Conservation (phyloP, 1,140 invertebrate species). For the Saccostrea glomerata region DNA sequence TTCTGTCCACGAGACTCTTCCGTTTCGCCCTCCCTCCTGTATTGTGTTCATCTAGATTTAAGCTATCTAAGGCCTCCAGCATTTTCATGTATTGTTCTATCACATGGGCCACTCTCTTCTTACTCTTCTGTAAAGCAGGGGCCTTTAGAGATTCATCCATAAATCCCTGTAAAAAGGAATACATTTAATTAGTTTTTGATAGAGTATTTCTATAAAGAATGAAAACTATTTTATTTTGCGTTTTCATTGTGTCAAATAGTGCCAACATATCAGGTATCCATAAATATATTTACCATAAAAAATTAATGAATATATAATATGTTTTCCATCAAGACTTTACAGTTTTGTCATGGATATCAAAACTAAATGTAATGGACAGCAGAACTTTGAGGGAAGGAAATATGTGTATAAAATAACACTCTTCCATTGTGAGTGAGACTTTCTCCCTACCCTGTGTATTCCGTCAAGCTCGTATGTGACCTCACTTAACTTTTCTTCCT, state of each 20-base stretch:
- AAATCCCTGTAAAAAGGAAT: constrained; percentile 52
- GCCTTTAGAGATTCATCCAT: constrained; percentile 52
- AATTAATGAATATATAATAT: too few relatives aligned
- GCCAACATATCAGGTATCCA: too few relatives aligned
- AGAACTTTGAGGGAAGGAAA: too few relatives aligned
- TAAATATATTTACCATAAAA: too few relatives aligned
- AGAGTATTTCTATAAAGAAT: too few relatives aligned
- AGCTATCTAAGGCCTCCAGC: constrained; percentile 57
- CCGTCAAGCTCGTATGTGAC: constrained; percentile 65
- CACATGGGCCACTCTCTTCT: constrained; percentile 50
- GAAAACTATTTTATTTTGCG: too few relatives aligned
- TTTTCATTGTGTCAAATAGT: too few relatives aligned
- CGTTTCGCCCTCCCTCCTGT: constrained; percentile 58
- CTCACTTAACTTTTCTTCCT: constrained; percentile 61
- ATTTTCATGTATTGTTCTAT: constrained; percentile 60
- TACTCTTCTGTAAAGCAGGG: constrained; percentile 49
- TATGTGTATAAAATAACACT: too few relatives aligned
- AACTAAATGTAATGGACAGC: too few relatives aligned
- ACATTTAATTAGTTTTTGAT: neutral
- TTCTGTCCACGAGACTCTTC: constrained; percentile 61
- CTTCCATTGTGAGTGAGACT: neutral
- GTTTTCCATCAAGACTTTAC: too few relatives aligned
- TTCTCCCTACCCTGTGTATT: constrained; percentile 60
- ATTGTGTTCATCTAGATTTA: constrained; percentile 53
- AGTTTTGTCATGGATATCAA: too few relatives aligned